phyloP scores from a whole-genome alignment of 2,113 vertebrate species.

The Ictidomys tridecemlineatus region DNA sequence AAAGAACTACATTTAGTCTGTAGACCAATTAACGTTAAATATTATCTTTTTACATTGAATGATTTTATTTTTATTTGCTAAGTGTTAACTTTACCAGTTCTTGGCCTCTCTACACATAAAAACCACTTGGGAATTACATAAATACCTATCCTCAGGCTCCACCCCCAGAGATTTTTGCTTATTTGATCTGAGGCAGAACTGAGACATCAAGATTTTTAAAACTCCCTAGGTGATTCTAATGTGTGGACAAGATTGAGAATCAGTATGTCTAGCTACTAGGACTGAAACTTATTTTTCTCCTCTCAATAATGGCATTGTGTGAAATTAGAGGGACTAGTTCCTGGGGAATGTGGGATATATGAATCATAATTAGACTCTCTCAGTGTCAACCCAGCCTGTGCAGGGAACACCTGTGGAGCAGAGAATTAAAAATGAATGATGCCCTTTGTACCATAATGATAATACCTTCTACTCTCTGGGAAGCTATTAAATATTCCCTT shows the following conservation, averaged over 20 bases:
- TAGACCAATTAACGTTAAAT: not conserved
- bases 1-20: not conserved
- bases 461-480: constrained; percentile 54
- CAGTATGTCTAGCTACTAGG: not conserved
- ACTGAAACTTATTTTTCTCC: constrained; percentile 49
- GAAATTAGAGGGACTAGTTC: constrained; percentile 63
- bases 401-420: constrained; percentile 69
- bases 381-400: constrained; percentile 63
- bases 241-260: constrained; percentile 49
- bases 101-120: not conserved
- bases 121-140: not conserved
- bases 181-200: not conserved
- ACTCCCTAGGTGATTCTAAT: constrained; percentile 10
- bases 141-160: not conserved
- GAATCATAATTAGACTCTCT: constrained; percentile 75
- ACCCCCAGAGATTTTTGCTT: not conserved
- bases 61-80: constrained; percentile 27
- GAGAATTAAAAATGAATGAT: constrained; percentile 78
- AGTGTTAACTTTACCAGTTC: not conserved
- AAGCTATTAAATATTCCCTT: constrained; percentile 74
- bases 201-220: constrained; percentile 25
- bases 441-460: constrained; percentile 59
- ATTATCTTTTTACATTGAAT: not conserved
- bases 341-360: constrained; percentile 60
- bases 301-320: constrained; percentile 56